Evolutionary conservation across 2,888 invertebrate species (phyloP), one percentile per base, ranked within the genome.

Genomic region (Scaptomyza caliginosa): DNA sequence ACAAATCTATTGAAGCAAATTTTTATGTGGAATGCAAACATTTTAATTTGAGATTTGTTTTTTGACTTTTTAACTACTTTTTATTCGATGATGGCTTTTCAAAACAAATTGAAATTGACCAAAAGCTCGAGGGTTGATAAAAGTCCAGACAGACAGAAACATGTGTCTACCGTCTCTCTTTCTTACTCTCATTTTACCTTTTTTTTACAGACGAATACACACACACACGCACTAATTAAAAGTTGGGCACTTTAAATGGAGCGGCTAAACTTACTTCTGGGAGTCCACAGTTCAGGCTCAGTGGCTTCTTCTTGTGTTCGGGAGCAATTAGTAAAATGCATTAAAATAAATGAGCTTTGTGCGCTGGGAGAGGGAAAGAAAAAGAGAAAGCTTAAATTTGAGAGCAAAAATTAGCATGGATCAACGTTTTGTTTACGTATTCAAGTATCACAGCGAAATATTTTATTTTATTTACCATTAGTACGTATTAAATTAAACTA

Each of bases 11-110:
- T 76, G 62, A 55, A 69, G 66, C 57, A 69, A 34, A 59, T 82
- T 77, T 62, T 51, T 52, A 56, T 64, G 60, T 39, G 56, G 51
- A 63, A 48, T 46, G 66, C 59, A 65, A 75, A 77, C 84, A 83
- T 85, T 83, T 83, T 84, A 73, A 79, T 87, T 84, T 82, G 52
- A 49, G 66, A 54, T 68, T 82, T 68, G 73, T 86, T 88, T 86
- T 34, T 83, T 86, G 83, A 88, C 83, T 85, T 78, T 80, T 70
- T 43, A 46, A 67, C 50, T 64, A 67, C 50, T 64, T 66, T 67
- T 48, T 28, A 51, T 34, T 23, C 17, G 48, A 42, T 40, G 38
- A 36, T 19, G 11, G 54, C 34, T 57, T 65, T 66, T 62, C 23
- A 30, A 23, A 63, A 57, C 59, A 68, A 84, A 86, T 77, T 77